Conservation (phyloP, 2,113 vertebrate species). For the Oreochromis niloticus region DNA sequence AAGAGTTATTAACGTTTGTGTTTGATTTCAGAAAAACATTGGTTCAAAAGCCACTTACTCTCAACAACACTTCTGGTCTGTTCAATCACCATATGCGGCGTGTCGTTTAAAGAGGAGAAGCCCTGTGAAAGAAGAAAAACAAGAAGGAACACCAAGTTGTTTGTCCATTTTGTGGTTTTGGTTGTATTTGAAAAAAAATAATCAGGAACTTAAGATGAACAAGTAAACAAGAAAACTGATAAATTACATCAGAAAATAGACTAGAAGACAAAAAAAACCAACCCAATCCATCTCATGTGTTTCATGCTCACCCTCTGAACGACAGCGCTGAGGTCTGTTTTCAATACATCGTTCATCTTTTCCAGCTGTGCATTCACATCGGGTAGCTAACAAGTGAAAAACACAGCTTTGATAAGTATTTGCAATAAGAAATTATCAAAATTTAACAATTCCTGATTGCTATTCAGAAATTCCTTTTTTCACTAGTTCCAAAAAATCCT, state of each 20-base stretch:
- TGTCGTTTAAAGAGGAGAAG: constrained; percentile 80
- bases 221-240: background rate
- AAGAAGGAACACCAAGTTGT: background rate
- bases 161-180: background rate
- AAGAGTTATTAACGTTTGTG: background rate
- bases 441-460: background rate
- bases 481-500: background rate
- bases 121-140: constrained; percentile 68
- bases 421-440: fast-evolving
- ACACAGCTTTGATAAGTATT: background rate
- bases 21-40: background rate
- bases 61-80: constrained; percentile 77
- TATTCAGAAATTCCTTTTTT: background rate
- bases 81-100: constrained; percentile 78
- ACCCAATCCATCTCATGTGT: background rate
- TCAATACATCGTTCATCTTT: constrained; percentile 77
- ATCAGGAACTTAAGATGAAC: background rate
- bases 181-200: background rate
- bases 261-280: background rate
- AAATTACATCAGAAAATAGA: background rate
- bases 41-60: constrained; percentile 68
- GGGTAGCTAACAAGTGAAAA: constrained; percentile 72
- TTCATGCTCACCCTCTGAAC: constrained; percentile 76
- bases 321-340: constrained; percentile 77
- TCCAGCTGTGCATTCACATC: constrained; percentile 72